Evolutionary conservation across 2,888 invertebrate genomes (phyloP).

Genomic region (Allolobophora icterica): DNA sequence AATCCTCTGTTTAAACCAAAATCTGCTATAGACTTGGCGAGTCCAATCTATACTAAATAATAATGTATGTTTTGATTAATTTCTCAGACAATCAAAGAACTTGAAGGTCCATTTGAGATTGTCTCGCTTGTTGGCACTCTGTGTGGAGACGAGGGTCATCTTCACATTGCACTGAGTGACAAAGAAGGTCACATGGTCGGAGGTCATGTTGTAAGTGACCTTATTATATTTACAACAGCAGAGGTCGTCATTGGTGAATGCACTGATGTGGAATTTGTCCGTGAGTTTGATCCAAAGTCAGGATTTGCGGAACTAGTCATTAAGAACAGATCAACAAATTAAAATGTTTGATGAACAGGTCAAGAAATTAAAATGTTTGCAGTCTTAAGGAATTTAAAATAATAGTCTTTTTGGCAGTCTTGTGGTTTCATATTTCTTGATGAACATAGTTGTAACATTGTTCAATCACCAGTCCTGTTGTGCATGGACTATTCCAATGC

Average conservation of each 20-base stretch:
- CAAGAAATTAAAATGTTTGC: not conserved
- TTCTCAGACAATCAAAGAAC: slow-evolving; percentile 49
- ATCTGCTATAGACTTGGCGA: not conserved
- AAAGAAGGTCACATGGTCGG: slow-evolving; percentile 62
- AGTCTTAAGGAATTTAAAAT: not conserved
- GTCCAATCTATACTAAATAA: not conserved
- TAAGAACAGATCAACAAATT: slow-evolving; percentile 20
- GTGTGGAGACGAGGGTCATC: slow-evolving; percentile 61
- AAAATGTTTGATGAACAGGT: slow-evolving; percentile 21
- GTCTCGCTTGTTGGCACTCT: slow-evolving; percentile 66
- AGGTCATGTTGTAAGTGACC: slow-evolving; percentile 65
- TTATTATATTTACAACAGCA: slow-evolving; percentile 65
- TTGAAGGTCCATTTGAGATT: slow-evolving; percentile 62
- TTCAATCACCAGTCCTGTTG: not conserved
- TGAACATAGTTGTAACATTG: not conserved
- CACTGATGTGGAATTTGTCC: slow-evolving; percentile 50
- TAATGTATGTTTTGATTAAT: not conserved
- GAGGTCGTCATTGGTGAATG: slow-evolving; percentile 63
- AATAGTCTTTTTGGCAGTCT: not conserved
- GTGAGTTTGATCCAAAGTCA: slow-evolving; percentile 47
- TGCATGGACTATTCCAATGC: not conserved
- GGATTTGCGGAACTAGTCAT: slow-evolving; percentile 42
- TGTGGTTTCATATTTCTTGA: not conserved
- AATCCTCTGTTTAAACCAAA: not conserved
- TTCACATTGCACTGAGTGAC: slow-evolving; percentile 64